Evolutionary conservation across 2,888 invertebrate species (phyloP), one percentile per base, ranked within the genome.

Genomic region (Herminia tarsipennalis): DNA sequence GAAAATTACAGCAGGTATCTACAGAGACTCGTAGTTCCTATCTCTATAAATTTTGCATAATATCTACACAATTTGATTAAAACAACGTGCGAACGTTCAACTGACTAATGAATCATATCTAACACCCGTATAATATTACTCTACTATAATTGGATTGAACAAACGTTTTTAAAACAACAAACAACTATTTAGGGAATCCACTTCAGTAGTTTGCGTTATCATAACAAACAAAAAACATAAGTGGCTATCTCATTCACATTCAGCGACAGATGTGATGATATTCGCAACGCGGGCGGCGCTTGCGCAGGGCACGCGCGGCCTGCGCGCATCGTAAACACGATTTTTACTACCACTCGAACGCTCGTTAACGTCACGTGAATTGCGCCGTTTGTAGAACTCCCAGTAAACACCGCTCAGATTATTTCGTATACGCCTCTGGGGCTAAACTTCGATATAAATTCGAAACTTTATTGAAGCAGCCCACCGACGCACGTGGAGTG

Each of bases 391-490:
- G 87, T 89, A 88, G 88, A 86, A 83, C 86, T 84, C 83, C 78
- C 85, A 79, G 88, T 85, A 87, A 87, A 88, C 88, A 86, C 85
- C 83, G 83, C 78, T 81, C 81, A 82, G 88, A 88, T 89, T 88
- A 88, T 90, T 89, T 88, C 86, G 87, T 88, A 88, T 83, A 86
- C 87, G 90, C 89, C 90, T 88, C 77, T 77, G 84, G 86, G 87
- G 85, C 87, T 87, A 85, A 87, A 82, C 86, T 83, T 82, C 85
- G 77, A 83, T 88, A 88, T 91, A 89, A 90, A 91, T 89, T 89
- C 71, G 86, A 83, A 81, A 85, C 81, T 89, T 91, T 91, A 91
- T 87, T 81, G 76, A 76, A 71, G 71, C 71, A 71, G 76, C 74
- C 85, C 78, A 73, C 73, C 78, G 78, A 78, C 78, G 77, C 86